A percentile compares a stretch with the other conserved stretches of the same genome.
phyloP scores from a whole-genome alignment of 2,797 vertebrate species.

The Pantherophis vulpinus region DNA sequence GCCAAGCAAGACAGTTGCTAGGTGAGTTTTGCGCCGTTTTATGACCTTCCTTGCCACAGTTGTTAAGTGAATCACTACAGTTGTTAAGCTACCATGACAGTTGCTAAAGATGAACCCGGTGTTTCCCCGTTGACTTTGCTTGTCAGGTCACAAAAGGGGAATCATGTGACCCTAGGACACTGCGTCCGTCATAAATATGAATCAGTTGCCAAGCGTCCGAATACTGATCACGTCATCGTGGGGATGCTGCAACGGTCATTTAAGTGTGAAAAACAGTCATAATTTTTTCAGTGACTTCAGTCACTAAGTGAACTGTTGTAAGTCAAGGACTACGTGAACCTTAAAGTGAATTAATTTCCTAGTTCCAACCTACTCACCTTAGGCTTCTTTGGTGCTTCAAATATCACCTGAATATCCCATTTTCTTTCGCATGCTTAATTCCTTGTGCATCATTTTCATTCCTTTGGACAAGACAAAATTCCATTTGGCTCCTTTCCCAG shows the following conservation, averaged over 20 bases:
- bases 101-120: background rate
- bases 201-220: background rate
- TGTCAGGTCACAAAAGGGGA: too few relatives aligned
- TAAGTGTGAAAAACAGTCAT: background rate
- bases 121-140: too few relatives aligned
- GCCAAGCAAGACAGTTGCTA: background rate
- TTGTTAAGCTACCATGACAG: too few relatives aligned
- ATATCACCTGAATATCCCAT: background rate
- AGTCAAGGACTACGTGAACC: background rate
- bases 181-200: background rate
- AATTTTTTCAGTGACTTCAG: background rate
- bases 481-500: background rate
- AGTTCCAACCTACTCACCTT: background rate
- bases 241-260: background rate
- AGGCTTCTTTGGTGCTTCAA: background rate
- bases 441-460: background rate
- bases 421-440: background rate
- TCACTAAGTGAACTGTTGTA: background rate
- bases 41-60: accelerated
- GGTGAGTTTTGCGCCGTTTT: background rate
- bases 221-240: background rate
- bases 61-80: too few relatives aligned
- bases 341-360: background rate
- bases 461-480: background rate
- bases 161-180: too few relatives aligned